Evolutionary conservation across 2,113 vertebrate species (phyloP).

Genomic region (Turnix velox): DNA sequence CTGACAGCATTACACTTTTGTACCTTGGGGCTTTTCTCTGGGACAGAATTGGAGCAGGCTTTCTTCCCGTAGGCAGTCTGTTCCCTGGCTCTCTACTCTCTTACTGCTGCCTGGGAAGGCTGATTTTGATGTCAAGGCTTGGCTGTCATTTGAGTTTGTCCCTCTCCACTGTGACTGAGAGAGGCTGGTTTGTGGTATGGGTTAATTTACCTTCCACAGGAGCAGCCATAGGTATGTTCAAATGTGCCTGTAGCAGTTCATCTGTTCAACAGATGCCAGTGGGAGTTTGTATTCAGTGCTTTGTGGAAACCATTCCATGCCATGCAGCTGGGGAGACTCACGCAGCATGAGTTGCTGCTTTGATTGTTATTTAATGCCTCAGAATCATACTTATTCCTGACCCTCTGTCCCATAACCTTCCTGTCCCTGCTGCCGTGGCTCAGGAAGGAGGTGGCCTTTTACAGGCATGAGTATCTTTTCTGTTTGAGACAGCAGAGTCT

Average conservation of each 20-base stretch:
- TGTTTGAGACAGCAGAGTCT: background rate
- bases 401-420: background rate
- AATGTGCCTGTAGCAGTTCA: background rate
- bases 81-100: background rate
- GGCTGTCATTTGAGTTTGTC: background rate
- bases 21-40: background rate
- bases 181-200: background rate
- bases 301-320: background rate
- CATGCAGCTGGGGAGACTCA: background rate
- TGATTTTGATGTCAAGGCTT: background rate
- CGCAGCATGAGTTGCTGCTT: background rate
- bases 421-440: fast-evolving
- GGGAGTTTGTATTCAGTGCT: background rate
- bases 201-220: background rate
- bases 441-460: background rate
- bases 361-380: background rate
- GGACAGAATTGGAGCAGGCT: background rate
- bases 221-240: background rate
- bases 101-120: background rate
- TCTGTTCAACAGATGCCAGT: background rate
- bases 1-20: background rate
- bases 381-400: background rate
- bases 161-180: background rate
- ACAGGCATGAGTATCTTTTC: background rate
- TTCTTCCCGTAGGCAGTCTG: background rate